Conservation (phyloP, 1,140 invertebrate species). For the Sycophaga agraensis region DNA sequence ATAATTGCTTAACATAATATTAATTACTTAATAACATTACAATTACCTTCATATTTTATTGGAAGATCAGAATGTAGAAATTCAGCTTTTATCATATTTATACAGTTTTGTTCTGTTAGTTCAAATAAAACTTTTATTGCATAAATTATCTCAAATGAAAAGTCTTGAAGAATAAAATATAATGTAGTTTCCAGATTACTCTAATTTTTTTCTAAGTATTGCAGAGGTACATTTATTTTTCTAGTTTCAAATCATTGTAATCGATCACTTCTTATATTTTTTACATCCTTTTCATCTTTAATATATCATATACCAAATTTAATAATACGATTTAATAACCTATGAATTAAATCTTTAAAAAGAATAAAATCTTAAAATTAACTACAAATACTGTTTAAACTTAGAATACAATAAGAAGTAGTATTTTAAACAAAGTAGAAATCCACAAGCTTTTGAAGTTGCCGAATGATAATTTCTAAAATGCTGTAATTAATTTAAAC, state of each 20-base stretch:
- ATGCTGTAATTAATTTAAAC: too few species aligned
- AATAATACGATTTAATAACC: background rate
- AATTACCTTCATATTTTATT: conserved; percentile 72
- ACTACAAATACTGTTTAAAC: background rate
- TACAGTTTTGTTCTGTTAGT: conserved; percentile 45
- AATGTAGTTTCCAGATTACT: conserved; percentile 29
- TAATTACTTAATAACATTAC: conserved; percentile 23
- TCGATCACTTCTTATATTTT: conserved; percentile 17
- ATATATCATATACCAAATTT: background rate
- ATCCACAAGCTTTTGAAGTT: too few species aligned
- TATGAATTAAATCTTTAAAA: background rate
- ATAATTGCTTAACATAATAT: conserved; percentile 68
- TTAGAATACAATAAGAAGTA: background rate
- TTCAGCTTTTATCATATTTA: conserved; percentile 63
- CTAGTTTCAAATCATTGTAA: conserved; percentile 43
- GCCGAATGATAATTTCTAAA: too few species aligned
- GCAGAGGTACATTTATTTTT: conserved; percentile 35
- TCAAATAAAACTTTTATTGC: conserved; percentile 46
- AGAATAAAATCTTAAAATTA: conserved; percentile 20
- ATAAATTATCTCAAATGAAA: conserved; percentile 57
- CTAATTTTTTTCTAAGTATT: conserved; percentile 29
- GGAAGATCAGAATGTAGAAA: conserved; percentile 70
- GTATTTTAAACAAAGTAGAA: too few species aligned
- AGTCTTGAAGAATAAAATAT: conserved; percentile 35
- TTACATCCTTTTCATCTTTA: conserved; percentile 22